Percentiles rank a stretch among this genome's conserved stretches.
Conservation (phyloP, 2,797 vertebrate genomes). For the Mus spretus region DNA sequence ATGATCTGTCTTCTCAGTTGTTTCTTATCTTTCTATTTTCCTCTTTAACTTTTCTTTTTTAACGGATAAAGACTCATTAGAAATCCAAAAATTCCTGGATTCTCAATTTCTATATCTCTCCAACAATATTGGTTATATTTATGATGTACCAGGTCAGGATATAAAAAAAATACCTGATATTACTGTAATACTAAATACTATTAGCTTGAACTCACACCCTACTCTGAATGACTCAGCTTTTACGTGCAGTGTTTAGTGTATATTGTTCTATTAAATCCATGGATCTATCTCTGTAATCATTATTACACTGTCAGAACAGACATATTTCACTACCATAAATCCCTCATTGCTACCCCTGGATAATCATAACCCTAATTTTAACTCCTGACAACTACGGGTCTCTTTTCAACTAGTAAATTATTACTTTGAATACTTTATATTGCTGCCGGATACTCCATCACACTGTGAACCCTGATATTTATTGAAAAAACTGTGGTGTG, state of each 20-base stretch:
- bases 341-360: neutral
- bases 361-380: neutral
- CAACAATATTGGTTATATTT: neutral
- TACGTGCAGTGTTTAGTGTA: neutral
- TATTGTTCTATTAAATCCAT: neutral
- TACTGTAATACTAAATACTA: neutral
- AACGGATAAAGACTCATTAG: neutral
- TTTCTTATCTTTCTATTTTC: neutral
- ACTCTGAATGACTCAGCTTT: neutral
- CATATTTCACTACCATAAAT: neutral
- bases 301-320: neutral
- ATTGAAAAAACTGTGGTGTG: no score
- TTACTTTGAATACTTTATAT: neutral
- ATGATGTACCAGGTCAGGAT: neutral
- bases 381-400: neutral
- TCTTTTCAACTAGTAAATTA: constrained; percentile 12
- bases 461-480: neutral
- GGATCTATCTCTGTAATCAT: neutral
- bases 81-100: neutral
- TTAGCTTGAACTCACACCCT: constrained; percentile 7
- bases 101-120: neutral
- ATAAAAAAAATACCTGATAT: constrained; percentile 9
- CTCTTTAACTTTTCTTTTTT: constrained; percentile 2
- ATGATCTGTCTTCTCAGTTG: neutral
- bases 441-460: neutral